phyloP scores from a whole-genome alignment of 1,140 invertebrate genomes.

The Monomorium pharaonis region DNA sequence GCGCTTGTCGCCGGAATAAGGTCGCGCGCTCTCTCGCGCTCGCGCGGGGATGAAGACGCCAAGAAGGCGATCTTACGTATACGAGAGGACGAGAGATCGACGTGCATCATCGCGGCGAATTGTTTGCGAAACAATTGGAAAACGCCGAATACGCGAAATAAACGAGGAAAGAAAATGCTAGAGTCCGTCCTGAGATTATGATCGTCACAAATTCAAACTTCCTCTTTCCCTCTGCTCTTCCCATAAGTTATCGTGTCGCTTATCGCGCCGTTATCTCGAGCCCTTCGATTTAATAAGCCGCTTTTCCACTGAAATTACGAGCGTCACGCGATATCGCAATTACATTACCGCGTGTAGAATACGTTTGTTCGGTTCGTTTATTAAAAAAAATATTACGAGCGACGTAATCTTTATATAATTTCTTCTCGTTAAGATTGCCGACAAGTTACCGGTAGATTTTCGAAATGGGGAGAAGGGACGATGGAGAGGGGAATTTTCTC shows the following conservation, averaged over 20 bases:
- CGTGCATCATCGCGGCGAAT: background rate
- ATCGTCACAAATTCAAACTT: background rate
- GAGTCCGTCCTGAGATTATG: background rate
- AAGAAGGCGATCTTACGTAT: no score
- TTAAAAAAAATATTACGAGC: background rate
- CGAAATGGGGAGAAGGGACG: background rate
- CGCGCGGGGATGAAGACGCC: background rate
- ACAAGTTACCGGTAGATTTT: background rate
- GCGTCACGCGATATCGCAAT: conserved; percentile 18
- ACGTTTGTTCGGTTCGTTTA: background rate
- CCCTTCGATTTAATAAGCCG: conserved; percentile 10
- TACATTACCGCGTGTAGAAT: background rate
- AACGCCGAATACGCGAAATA: background rate
- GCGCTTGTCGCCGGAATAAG: conserved; percentile 13
- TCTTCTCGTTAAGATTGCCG: background rate
- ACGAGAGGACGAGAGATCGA: no score
- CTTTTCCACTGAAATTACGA: conserved; percentile 30
- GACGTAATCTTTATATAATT: background rate
- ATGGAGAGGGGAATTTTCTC: no score
- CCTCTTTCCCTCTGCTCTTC: background rate
- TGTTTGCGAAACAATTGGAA: background rate
- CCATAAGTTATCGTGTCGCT: conserved; percentile 2
- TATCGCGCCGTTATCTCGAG: background rate
- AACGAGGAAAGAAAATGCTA: background rate
- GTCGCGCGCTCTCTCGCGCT: conserved; percentile 34